Evolutionary conservation across 2,113 vertebrate genomes (phyloP).

Genomic region (Sarotherodon lohbergeri): DNA sequence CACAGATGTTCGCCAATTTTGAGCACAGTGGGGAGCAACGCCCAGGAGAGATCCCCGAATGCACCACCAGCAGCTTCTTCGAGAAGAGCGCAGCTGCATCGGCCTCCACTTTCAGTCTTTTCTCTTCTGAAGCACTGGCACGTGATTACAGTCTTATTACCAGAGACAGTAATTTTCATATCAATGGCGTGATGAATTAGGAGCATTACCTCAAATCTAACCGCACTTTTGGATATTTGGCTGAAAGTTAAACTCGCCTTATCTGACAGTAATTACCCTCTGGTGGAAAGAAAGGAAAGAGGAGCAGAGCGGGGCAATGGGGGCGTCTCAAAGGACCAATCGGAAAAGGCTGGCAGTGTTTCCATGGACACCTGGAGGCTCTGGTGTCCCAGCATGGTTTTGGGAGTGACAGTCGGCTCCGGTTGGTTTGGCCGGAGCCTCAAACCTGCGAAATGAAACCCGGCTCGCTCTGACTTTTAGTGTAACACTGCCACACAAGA

Average conservation of each 20-base stretch:
- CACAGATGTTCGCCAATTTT: constrained; percentile 59
- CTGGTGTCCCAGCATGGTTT: constrained; percentile 43
- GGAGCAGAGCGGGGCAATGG: background rate
- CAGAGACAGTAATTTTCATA: constrained; percentile 50
- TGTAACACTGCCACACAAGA: background rate
- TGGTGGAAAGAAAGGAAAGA: background rate
- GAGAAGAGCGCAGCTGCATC: constrained; percentile 38
- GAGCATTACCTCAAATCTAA: constrained; percentile 9
- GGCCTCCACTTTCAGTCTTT: background rate
- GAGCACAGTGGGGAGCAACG: constrained; percentile 16
- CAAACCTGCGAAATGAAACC: background rate
- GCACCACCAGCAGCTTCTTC: background rate
- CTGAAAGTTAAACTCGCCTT: background rate
- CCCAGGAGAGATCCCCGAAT: background rate
- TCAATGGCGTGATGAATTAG: constrained; percentile 37
- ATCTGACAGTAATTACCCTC: constrained; percentile 59
- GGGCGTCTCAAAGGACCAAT: constrained; percentile 59
- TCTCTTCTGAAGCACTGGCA: constrained; percentile 3
- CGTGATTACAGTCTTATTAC: constrained; percentile 36
- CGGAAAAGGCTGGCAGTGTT: constrained; percentile 47
- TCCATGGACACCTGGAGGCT: constrained; percentile 61
- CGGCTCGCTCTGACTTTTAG: background rate
- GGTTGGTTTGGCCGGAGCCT: constrained; percentile 19
- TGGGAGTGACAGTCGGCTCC: constrained; percentile 45
- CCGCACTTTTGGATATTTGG: background rate